These are phyloP conservation scores for Enteromius radiatus DNA, from an alignment of 2,797 vertebrate species.

Conservation along the genomic window DNA sequence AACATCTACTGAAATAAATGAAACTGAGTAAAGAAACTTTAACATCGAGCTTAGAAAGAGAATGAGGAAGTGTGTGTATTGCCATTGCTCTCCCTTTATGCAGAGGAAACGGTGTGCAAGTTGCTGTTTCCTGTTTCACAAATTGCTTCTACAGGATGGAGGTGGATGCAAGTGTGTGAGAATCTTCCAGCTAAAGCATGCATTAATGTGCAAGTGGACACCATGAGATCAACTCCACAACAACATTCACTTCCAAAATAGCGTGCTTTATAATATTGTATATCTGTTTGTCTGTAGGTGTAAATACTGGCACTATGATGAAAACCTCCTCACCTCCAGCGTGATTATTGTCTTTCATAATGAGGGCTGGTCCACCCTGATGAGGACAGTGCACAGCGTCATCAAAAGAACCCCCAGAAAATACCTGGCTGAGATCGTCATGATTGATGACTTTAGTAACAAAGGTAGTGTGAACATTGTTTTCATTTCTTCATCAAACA, in stretches of 20 bases:
- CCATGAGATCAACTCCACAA: background rate
- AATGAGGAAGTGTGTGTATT: conserved; percentile 40
- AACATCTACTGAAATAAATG: background rate
- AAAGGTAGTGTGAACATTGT: conserved; percentile 83
- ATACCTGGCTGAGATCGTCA: conserved; percentile 95
- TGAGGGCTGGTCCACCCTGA: conserved; percentile 97
- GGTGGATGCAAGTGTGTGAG: background rate
- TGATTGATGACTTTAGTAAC: conserved; percentile 98
- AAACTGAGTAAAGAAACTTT: background rate
- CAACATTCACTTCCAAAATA: background rate
- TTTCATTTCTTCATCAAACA: background rate
- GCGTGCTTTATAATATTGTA: background rate
- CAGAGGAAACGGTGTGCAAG: conserved; percentile 49
- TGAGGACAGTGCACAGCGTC: conserved; percentile 97
- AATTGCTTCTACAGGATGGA: conserved; percentile 29
- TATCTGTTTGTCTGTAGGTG: conserved; percentile 80
- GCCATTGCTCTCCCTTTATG: conserved; percentile 17
- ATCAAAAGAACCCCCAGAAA: conserved; percentile 94
- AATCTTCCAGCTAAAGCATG: background rate
- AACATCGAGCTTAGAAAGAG: background rate
- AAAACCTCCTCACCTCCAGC: conserved; percentile 91
- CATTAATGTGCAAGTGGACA: background rate
- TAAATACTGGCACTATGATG: conserved; percentile 96
- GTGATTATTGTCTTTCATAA: conserved; percentile 98
- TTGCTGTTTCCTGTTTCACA: conserved; percentile 52